Base-by-base conservation (phyloP, 2,888 invertebrate species). In the Steinernema carpocapsae region DNA sequence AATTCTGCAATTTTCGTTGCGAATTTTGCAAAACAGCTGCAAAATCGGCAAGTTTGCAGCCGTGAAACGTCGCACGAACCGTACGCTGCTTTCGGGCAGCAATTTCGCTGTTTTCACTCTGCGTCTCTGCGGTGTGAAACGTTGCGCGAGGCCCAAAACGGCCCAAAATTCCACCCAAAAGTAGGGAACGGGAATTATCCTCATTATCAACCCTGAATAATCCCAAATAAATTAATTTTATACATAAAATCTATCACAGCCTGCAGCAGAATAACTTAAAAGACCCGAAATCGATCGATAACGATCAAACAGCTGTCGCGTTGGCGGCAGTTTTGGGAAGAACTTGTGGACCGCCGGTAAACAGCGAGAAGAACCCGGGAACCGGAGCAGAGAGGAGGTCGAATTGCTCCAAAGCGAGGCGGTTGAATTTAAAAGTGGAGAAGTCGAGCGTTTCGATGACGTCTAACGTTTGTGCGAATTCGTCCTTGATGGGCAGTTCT, bases 281-380 rank as follows among this genome's bases (percentile, higher is more conserved):
- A 37, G 43, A 70, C 43, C 70, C 45, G 45, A 70, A 70, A 70
- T 22, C 24, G 24, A 43, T n/a, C n/a, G n/a, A n/a, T 43, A 51
- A 12, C 12, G 12, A 56, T 56, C 17, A 56, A 19, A 24, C 56
- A 19, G 26, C 56, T 19, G 56, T 56, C 26, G 26, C 3, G 56
- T 56, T 56, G 26, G 22, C 26, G 24, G n/a, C 51, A n/a, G 56
- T 17, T 17, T 37, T 70, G 70, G 70, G n/a, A n/a, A 70, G 70
- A n/a, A 79, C 79, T 71, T 79, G 79, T 37, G 78, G 76, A 24
- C 56, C 45, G 4, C 79, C 79, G 22, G 52, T 48, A 43, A 80
- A 73, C 22, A 70, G 37, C 17, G 76, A 72, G 22, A 45, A 32
- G 59, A 79, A 79, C 10, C 73, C 45, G n/a, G 71, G 71, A 29